Percentiles rank a stretch among this genome's conserved stretches.
phyloP scores from a whole-genome alignment of 2,113 vertebrate species.

The Protomyctophum bolini region DNA sequence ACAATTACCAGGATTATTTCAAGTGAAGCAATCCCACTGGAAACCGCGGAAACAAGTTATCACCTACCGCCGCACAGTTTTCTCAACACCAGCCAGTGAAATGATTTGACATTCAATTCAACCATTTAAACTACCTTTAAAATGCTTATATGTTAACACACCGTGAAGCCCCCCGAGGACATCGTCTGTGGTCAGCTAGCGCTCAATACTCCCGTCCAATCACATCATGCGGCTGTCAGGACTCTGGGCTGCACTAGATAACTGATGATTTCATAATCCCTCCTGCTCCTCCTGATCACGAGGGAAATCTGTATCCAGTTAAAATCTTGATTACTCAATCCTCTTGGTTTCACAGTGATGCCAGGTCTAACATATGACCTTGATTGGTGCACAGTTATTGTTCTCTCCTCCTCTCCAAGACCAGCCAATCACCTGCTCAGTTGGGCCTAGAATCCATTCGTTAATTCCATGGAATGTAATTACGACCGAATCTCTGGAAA shows the following conservation, averaged over 20 bases:
- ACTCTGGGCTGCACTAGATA: conserved; percentile 46
- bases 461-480: conserved; percentile 63
- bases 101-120: too few relatives aligned
- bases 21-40: background rate
- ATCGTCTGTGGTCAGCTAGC: conserved; percentile 42
- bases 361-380: conserved; percentile 36
- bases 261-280: conserved; percentile 48
- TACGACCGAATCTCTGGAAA: conserved; percentile 53
- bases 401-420: conserved; percentile 8
- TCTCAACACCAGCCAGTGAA: too few relatives aligned
- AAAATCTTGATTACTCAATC: conserved; percentile 48
- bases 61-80: background rate
- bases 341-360: conserved; percentile 37
- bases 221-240: conserved; percentile 34
- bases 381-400: conserved; percentile 47
- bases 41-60: background rate
- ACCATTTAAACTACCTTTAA: too few relatives aligned
- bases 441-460: conserved; percentile 54
- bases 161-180: background rate
- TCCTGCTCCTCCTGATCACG: conserved; percentile 34
- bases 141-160: too few relatives aligned
- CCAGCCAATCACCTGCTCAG: conserved; percentile 4
- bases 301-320: conserved; percentile 51
- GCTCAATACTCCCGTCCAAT: conserved; percentile 5
- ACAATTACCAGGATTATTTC: background rate